Evolutionary conservation across 1,140 invertebrate genomes (phyloP).

Genomic region (Dendrolimus kikuchii): DNA sequence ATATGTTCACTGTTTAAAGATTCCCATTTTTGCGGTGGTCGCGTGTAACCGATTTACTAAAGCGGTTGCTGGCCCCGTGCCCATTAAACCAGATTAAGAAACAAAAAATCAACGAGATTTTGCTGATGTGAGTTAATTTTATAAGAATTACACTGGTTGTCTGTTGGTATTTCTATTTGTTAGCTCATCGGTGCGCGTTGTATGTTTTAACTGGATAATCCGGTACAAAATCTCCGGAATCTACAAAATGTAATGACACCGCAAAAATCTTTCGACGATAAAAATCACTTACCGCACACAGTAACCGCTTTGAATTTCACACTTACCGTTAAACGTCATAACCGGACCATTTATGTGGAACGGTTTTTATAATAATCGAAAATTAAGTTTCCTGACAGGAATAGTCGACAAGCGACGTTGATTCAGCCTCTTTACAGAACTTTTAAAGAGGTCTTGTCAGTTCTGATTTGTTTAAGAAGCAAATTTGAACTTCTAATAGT

Average conservation of each 20-base stretch:
- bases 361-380: slow-evolving; percentile 23
- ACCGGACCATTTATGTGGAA: slow-evolving; percentile 23
- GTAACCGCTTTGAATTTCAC: slow-evolving; percentile 32
- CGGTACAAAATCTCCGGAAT: slow-evolving; percentile 49
- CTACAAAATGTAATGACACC: slow-evolving; percentile 43
- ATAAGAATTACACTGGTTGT: slow-evolving; percentile 62
- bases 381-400: slow-evolving; percentile 20
- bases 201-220: slow-evolving; percentile 66
- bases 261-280: slow-evolving; percentile 50
- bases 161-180: slow-evolving; percentile 66
- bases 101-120: slow-evolving; percentile 64
- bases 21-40: slow-evolving; percentile 59
- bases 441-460: slow-evolving; percentile 2
- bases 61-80: slow-evolving; percentile 56
- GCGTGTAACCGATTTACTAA: slow-evolving; percentile 61
- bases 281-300: slow-evolving; percentile 47
- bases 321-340: slow-evolving; percentile 34
- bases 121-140: slow-evolving; percentile 70
- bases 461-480: not conserved
- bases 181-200: slow-evolving; percentile 54
- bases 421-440: not conserved
- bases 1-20: slow-evolving; percentile 67
- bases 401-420: slow-evolving; percentile 10
- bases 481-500: no score
- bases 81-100: slow-evolving; percentile 67